Conservation (phyloP, 1,140 invertebrate genomes). For the Drosophila arizonae region DNA sequence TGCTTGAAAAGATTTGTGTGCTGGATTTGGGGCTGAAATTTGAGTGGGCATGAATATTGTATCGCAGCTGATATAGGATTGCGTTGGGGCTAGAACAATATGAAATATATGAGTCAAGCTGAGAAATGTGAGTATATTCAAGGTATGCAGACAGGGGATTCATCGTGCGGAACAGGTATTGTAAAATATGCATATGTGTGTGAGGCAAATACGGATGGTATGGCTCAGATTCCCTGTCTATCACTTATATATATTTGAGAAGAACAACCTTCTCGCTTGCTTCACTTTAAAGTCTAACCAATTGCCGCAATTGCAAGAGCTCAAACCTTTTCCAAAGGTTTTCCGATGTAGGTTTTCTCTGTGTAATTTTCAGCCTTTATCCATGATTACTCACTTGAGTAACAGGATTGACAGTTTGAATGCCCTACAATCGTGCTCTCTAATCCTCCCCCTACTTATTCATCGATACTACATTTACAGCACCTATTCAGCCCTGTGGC, state of each 20-base stretch:
- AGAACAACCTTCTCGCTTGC: too few relatives aligned
- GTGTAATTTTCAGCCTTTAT: background rate
- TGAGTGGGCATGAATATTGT: slow-evolving; percentile 45
- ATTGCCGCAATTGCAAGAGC: too few relatives aligned
- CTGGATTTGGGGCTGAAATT: slow-evolving; percentile 63
- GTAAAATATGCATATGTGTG: too few relatives aligned
- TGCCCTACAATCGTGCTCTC: too few relatives aligned
- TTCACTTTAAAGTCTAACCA: too few relatives aligned
- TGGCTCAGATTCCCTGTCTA: too few relatives aligned
- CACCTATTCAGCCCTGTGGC: background rate
- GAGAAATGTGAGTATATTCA: slow-evolving; percentile 15
- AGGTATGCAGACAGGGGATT: slow-evolving; percentile 7
- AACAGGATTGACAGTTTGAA: background rate
- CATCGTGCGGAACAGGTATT: background rate
- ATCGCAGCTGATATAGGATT: slow-evolving; percentile 30
- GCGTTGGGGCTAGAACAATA: slow-evolving; percentile 23
- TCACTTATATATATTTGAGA: too few relatives aligned
- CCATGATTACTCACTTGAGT: too few relatives aligned
- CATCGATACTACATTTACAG: too few relatives aligned
- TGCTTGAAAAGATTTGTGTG: slow-evolving; percentile 48
- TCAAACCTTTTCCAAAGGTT: too few relatives aligned
- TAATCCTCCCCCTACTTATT: background rate
- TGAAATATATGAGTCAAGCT: slow-evolving; percentile 12
- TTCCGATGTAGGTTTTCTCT: too few relatives aligned
- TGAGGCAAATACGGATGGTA: too few relatives aligned